Conservation (phyloP, 2,888 invertebrate genomes). For the Meta bourneti region DNA sequence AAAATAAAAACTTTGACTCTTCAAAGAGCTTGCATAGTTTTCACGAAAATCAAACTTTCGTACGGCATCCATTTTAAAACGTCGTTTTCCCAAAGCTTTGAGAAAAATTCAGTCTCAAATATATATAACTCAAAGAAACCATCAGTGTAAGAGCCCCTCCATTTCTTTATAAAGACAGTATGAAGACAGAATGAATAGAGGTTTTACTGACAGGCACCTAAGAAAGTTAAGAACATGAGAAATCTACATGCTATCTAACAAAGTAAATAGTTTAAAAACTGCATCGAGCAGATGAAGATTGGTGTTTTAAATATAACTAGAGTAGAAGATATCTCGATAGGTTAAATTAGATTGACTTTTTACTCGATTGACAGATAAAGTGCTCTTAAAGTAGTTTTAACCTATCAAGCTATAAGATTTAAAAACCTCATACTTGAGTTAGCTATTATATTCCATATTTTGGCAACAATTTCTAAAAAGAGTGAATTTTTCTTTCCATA, state of each 20-base stretch:
- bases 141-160: slow-evolving; percentile 30
- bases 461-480: slow-evolving; percentile 68
- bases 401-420: slow-evolving; percentile 74
- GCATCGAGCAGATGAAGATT: slow-evolving; percentile 62
- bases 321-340: slow-evolving; percentile 68
- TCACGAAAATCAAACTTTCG: background rate
- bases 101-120: slow-evolving; percentile 9
- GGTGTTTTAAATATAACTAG: slow-evolving; percentile 63
- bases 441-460: slow-evolving; percentile 52
- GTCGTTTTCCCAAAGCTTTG: background rate
- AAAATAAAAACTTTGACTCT: background rate
- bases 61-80: background rate
- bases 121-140: slow-evolving; percentile 11
- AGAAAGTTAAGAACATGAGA: slow-evolving; percentile 67
- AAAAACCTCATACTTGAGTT: slow-evolving; percentile 48
- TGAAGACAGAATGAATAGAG: slow-evolving; percentile 60
- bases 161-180: slow-evolving; percentile 39
- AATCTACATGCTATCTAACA: slow-evolving; percentile 68
- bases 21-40: background rate
- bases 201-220: slow-evolving; percentile 63
- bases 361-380: slow-evolving; percentile 59
- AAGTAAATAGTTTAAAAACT: slow-evolving; percentile 72
- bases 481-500: slow-evolving; percentile 16
- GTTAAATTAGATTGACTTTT: slow-evolving; percentile 62
- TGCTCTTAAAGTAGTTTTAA: slow-evolving; percentile 63